Base-by-base conservation (phyloP, 2,113 vertebrate genomes). In the Lepidothrix coronata region DNA sequence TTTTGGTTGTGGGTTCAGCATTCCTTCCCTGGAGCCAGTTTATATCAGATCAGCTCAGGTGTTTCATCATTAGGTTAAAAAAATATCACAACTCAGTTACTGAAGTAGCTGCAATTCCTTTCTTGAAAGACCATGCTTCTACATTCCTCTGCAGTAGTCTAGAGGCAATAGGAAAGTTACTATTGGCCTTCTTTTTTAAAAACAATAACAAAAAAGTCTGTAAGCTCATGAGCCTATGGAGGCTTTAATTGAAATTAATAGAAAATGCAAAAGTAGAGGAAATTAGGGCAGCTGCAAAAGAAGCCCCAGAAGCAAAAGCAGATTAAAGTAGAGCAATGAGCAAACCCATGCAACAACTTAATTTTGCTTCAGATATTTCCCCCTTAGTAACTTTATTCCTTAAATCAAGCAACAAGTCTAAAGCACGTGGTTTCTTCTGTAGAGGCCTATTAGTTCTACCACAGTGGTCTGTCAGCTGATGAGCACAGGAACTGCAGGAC, bases 221-320 rank as follows among this genome's bases (percentile, higher is more conserved):
- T 74, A 58, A 76, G 30, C 33, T 94, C 39, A 84, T 52, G n/a
- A 71, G 30, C 44, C 66, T 89, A 37, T 52, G 58, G 78, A 97
- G 55, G 67, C 22, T 70, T 76, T 94, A 90, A 65, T 11, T 93
- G 89, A 94, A 97, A 94, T 93, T 78, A 94, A 91, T 82, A 67
- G 28, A 84, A 95, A 91, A 97, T 59, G 8, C 41, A 65, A 80
- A 94, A 91, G 61, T 35, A 92, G 37, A 92, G 51, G 54, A 97
- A 97, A 96, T 94, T 73, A 95, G 85, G 94, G 35, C 93, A 97
- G 41, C 79, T 93, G 88, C 85, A 89, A 68, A 55, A 93, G 84
- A 94, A 91, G 81, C 31, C 44, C 43, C 76, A 76, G 70, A 72
- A 95, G 95, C 95, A 91, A 95, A 83, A 80, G n/a, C 33, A 85